These are phyloP conservation scores for Sitobion miscanthi DNA, from an alignment of 1,140 invertebrate genomes.

Conservation along the genomic window DNA sequence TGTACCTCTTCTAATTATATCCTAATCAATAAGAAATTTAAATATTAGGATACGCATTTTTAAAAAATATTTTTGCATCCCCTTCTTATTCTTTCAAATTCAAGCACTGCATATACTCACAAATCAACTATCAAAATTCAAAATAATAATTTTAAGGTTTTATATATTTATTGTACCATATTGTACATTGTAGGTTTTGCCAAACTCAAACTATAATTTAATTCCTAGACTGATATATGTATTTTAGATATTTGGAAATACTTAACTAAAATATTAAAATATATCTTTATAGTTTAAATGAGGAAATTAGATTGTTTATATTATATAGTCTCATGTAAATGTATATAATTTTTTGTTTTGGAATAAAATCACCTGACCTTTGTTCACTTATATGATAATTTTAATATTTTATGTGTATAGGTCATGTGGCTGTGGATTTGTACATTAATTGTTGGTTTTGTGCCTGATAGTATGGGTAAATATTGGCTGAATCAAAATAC, in stretches of 20 bases:
- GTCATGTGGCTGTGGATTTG: constrained; percentile 83
- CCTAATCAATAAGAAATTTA: too few relatives aligned
- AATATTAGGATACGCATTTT: too few relatives aligned
- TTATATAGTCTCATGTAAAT: not conserved
- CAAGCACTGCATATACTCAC: too few relatives aligned
- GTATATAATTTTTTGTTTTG: not conserved
- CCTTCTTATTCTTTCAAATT: too few relatives aligned
- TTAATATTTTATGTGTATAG: constrained; percentile 64
- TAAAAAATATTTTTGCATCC: too few relatives aligned
- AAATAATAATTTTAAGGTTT: too few relatives aligned
- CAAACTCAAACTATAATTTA: too few relatives aligned
- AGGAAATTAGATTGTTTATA: not conserved
- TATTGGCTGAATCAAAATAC: constrained; percentile 78
- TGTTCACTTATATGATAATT: not conserved
- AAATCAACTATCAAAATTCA: too few relatives aligned
- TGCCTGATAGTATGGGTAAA: constrained; percentile 79
- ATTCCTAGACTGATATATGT: not conserved
- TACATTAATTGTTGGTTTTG: constrained; percentile 82
- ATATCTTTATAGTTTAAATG: not conserved
- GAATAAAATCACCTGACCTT: not conserved
- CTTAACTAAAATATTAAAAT: not conserved
- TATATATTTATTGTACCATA: too few relatives aligned
- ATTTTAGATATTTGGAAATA: not conserved
- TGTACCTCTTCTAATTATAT: too few relatives aligned
- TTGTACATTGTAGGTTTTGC: too few relatives aligned